A percentile compares a stretch with the other conserved stretches of the same genome.
Evolutionary conservation across 2,113 vertebrate species (phyloP).

Genomic region (Penelope pileata): DNA sequence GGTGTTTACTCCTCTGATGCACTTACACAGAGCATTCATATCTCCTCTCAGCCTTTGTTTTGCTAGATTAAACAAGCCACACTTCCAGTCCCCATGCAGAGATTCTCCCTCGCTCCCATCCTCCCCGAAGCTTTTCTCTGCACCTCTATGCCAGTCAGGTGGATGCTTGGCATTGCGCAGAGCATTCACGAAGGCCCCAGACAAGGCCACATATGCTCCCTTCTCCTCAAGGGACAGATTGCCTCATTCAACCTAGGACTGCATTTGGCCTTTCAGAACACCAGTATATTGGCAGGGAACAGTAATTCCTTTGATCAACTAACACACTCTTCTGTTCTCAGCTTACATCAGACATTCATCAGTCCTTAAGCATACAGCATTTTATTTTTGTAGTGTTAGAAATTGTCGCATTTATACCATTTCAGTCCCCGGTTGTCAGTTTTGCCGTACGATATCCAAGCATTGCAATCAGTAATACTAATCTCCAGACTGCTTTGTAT

Average conservation of each 20-base stretch:
- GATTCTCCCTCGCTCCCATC: not conserved
- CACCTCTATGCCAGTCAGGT: not conserved
- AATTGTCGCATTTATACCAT: not conserved
- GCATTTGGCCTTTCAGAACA: not conserved
- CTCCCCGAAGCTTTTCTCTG: not conserved
- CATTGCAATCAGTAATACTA: not conserved
- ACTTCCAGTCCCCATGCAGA: not conserved
- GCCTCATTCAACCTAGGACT: not conserved
- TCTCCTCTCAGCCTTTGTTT: not conserved
- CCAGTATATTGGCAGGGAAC: not conserved
- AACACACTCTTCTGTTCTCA: not conserved
- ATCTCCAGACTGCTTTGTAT: not conserved
- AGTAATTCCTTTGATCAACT: not conserved
- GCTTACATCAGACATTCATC: not conserved
- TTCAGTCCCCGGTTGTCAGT: not conserved
- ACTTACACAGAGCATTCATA: not conserved
- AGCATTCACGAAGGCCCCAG: not conserved
- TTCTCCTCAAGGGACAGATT: not conserved
- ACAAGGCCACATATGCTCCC: not conserved
- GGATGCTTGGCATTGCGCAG: not conserved
- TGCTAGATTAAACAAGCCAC: conserved; percentile 1
- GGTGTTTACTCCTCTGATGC: not conserved
- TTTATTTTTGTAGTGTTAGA: not conserved
- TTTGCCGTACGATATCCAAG: not conserved
- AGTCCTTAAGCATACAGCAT: not conserved